These are phyloP conservation scores for Pseudochaenichthys georgianus DNA, from an alignment of 2,797 vertebrate genomes.

Conservation along the genomic window DNA sequence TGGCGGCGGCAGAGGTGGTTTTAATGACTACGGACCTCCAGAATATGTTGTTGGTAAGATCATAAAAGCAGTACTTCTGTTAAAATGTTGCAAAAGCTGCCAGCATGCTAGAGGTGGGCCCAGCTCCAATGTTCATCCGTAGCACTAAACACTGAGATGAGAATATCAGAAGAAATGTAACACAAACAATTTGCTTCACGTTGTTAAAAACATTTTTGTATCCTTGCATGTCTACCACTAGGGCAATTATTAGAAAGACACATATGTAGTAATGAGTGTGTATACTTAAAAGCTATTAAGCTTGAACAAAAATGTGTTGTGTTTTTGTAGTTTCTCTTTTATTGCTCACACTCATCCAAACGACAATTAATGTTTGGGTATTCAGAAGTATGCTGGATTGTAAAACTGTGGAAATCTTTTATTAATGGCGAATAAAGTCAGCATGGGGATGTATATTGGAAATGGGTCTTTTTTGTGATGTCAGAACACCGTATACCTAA, in stretches of 20 bases:
- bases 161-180: neutral
- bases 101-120: neutral
- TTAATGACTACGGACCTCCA: constrained; percentile 93
- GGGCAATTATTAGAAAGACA: neutral
- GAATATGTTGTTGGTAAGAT: constrained; percentile 94
- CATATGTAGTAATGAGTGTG: neutral
- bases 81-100: neutral
- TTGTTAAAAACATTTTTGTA: too few species aligned
- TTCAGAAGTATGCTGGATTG: neutral
- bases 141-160: too few species aligned
- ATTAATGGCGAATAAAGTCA: neutral
- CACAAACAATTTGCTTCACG: neutral
- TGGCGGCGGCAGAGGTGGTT: constrained; percentile 89
- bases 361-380: neutral
- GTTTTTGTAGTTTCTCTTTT: neutral
- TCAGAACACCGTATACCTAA: neutral
- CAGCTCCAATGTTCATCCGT: neutral
- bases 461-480: neutral
- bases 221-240: neutral
- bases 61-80: neutral
- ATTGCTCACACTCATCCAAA: neutral
- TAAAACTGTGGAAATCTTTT: neutral
- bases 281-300: neutral
- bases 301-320: neutral
- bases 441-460: neutral